Base-by-base conservation (phyloP, 2,888 invertebrate genomes). In the Drosophila algonquin region DNA sequence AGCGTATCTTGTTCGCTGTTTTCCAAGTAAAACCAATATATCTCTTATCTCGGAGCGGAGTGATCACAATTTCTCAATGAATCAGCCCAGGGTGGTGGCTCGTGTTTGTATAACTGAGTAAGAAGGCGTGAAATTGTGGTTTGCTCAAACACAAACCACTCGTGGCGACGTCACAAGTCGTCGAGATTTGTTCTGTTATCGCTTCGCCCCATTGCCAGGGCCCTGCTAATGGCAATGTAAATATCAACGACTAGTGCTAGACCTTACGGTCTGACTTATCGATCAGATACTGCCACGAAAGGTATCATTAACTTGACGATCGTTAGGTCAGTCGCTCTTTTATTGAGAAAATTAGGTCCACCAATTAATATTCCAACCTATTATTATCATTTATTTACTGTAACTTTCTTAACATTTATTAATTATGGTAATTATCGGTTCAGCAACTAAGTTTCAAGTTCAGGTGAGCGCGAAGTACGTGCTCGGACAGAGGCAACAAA, bases 111-210 rank as follows among this genome's bases (percentile, higher is more conserved):
- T 7, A 14, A 1, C 6, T 40, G 7, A 40, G 40, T n/a, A 57
- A 56, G 10, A 65, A 51, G 71, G 71, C 71, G 65, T 57, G 71
- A 70, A 70, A 70, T 67, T 12, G 45, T 14, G 48, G 32, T 69
- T 70, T 67, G 59, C 16, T 21, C 56, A 65, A 69, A 65, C 56
- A 69, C 14, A 59, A 27, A 8, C 24, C 7, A 61, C 59, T 30
- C 16, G 44, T 10, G 40, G 24, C 57, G 70, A 67, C 65, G 65
- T 67, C 65, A 67, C 45, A 57, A 70, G 70, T 30, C 45, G 21
- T 21, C 45, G 21, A 12, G 69, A 32, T 48, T 55, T 48, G 21
- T 46, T 8, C n/a, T 35, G n/a, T n/a, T 40, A 40, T 40, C 40
- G 40, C 35, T 32, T 40, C 40, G 40, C 35, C 24, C 56, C n/a